Evolutionary conservation across 2,888 invertebrate genomes (phyloP).

Genomic region (Polyommatus iphigenia): DNA sequence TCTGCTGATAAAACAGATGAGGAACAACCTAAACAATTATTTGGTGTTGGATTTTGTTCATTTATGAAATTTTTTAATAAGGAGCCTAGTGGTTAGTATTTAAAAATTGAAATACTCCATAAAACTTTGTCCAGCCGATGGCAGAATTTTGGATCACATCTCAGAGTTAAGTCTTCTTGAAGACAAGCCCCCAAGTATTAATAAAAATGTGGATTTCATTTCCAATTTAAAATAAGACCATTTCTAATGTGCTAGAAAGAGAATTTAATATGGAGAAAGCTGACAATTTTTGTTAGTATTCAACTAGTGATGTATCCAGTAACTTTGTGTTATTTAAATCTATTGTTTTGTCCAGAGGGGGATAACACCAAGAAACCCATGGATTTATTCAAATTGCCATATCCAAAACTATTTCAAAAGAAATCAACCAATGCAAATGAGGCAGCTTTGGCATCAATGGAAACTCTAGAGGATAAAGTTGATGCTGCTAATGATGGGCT

Average conservation of each 20-base stretch:
- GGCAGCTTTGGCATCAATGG: slow-evolving; percentile 89
- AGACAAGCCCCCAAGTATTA: not conserved
- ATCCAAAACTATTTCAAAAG: slow-evolving; percentile 80
- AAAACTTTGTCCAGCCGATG: not conserved
- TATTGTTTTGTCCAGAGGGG: slow-evolving; percentile 46
- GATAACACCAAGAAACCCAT: slow-evolving; percentile 46
- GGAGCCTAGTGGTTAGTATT: slow-evolving; percentile 56
- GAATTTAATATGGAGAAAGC: no score
- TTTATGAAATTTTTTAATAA: slow-evolving; percentile 67
- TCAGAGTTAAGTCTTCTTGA: not conserved
- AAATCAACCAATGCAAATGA: slow-evolving; percentile 78
- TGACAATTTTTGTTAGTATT: no score
- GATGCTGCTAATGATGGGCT: slow-evolving; percentile 86
- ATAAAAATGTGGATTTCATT: no score
- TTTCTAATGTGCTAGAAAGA: no score
- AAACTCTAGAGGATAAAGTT: slow-evolving; percentile 88
- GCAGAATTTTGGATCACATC: not conserved
- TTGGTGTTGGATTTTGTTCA: slow-evolving; percentile 66
- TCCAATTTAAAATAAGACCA: no score
- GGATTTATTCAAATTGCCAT: slow-evolving; percentile 58
- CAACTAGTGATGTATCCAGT: no score
- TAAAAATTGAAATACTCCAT: not conserved
- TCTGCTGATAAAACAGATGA: slow-evolving; percentile 54
- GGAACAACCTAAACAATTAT: slow-evolving; percentile 59
- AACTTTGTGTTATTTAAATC: not conserved